Evolutionary conservation across 2,888 invertebrate species (phyloP).

Genomic region (Eucera pruinosa): DNA sequence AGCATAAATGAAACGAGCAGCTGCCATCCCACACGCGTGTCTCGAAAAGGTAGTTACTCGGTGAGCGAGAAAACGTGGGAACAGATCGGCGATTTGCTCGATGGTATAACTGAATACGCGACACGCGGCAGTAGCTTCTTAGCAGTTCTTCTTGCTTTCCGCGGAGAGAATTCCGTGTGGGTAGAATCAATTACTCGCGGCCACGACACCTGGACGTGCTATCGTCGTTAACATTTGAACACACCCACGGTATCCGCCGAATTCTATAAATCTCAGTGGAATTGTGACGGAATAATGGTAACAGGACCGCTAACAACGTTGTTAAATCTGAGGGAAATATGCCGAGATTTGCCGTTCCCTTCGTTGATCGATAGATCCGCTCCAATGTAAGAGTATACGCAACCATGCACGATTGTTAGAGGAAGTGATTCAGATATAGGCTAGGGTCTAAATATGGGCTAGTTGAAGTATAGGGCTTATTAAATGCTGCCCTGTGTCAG

Average conservation of each 20-base stretch:
- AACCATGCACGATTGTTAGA: background rate
- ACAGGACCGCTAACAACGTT: constrained; percentile 67
- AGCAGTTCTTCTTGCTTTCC: constrained; percentile 10
- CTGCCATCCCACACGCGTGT: constrained; percentile 64
- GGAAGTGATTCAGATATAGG: too few relatives aligned
- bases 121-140: constrained; percentile 31
- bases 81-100: constrained; percentile 72
- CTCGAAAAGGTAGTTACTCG: constrained; percentile 36
- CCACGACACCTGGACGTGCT: constrained; percentile 60
- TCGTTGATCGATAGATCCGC: constrained; percentile 50
- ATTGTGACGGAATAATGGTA: constrained; percentile 65
- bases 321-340: constrained; percentile 21
- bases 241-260: constrained; percentile 61
- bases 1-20: constrained; percentile 6
- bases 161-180: constrained; percentile 57
- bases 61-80: constrained; percentile 67
- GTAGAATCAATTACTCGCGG: constrained; percentile 71
- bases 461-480: too few relatives aligned
- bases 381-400: constrained; percentile 5
- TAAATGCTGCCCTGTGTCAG: too few relatives aligned
- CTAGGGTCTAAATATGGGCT: too few relatives aligned
- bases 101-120: constrained; percentile 53
- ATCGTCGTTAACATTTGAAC: constrained; percentile 64
- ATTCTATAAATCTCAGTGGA: constrained; percentile 62
- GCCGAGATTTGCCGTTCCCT: constrained; percentile 15